Evolutionary conservation across 2,797 vertebrate species (phyloP).

Genomic region (Glossophaga mutica): DNA sequence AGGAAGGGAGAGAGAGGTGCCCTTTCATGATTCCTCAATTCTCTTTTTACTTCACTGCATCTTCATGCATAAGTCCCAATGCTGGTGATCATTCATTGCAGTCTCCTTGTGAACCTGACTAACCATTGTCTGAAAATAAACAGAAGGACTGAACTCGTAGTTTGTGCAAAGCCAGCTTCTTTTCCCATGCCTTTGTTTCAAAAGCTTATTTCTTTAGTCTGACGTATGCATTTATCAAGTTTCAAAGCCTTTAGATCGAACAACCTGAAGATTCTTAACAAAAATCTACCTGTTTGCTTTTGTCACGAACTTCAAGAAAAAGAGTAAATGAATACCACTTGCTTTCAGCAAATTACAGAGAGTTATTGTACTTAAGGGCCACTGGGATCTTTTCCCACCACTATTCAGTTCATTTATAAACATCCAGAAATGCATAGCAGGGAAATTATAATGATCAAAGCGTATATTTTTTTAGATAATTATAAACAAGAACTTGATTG

Average conservation of each 20-base stretch:
- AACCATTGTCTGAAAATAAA: neutral
- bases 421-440: slow-evolving; percentile 26
- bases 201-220: neutral
- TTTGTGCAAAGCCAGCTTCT: neutral
- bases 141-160: neutral
- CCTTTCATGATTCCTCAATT: neutral
- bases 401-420: neutral
- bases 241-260: slow-evolving; percentile 30
- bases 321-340: slow-evolving; percentile 49
- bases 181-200: neutral
- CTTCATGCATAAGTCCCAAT: neutral
- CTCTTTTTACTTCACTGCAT: neutral
- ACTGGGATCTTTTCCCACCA: accelerated
- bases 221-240: slow-evolving; percentile 41
- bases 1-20: neutral
- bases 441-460: neutral
- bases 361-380: neutral
- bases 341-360: slow-evolving; percentile 37
- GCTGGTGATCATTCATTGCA: neutral
- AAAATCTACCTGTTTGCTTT: slow-evolving; percentile 47
- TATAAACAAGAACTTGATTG: slow-evolving; percentile 26
- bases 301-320: slow-evolving; percentile 19
- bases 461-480: neutral
- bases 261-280: slow-evolving; percentile 48
- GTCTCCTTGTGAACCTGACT: neutral